Evolutionary conservation across 2,797 vertebrate species (phyloP), one percentile per base, ranked within the genome.

Genomic region (Falco concolor): DNA sequence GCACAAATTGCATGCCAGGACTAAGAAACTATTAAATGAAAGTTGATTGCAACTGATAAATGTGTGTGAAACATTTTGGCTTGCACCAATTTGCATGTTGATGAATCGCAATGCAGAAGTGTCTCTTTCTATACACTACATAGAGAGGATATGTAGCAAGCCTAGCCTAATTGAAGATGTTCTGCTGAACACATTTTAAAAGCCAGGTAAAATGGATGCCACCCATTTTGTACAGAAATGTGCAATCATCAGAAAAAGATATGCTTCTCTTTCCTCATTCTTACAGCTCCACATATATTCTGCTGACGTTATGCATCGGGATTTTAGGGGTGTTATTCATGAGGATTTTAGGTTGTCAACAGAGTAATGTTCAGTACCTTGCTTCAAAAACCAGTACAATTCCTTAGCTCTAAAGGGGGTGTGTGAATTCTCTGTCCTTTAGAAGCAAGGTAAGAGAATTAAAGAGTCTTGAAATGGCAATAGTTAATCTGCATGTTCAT

Each of bases 31-130:
- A 52, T 90, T 90, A 94, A 95, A 87, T 84, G 70, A 92, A 53
- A 16, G 85, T 91, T 95, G 96, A 95, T 95, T 96, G 88, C 74
- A 89, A 76, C 40, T 73, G 72, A 73, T 94, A 96, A 95, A 82
- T 79, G 24, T 82, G 52, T 93, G 63, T 70, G 92, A 96, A 97
- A 96, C 94, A 95, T 96, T 96, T 91, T 96, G 85, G 93, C 94
- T 91, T 54, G 34, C 16, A 40, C 61, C 77, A 93, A 90, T 97
- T 95, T 95, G 69, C 94, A 94, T 88, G 65, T 47, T 95, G 91
- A 94, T 95, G 91, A 95, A 95, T 82, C 81, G 77, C 47, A 76
- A 45, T 36, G 67, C 45, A 76, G 47, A 86, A 93, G 38, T 50
- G 30, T 52, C 27, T 89, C 72, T 56, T 74, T 72, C 73, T 84